Conservation (phyloP, 2,888 invertebrate genomes). For the Standfussiana lucernea region DNA sequence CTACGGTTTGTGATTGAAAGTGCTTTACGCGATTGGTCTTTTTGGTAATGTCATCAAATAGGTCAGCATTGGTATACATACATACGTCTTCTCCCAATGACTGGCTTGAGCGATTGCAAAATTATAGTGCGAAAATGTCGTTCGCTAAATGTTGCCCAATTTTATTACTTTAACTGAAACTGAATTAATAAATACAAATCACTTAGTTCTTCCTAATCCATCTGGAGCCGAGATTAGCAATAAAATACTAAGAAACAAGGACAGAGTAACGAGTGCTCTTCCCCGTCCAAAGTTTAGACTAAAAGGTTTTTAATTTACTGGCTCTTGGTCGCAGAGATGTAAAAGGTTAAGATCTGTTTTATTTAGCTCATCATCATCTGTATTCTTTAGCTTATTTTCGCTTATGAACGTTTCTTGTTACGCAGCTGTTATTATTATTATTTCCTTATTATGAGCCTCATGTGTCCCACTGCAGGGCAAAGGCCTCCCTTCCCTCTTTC, state of each 20-base stretch:
- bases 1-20: no score
- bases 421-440: no score
- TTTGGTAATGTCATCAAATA: no score
- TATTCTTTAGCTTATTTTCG: not conserved
- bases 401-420: no score
- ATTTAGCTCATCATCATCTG: not conserved
- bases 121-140: not conserved
- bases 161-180: not conserved
- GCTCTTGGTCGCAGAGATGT: not conserved
- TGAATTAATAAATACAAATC: conserved; percentile 25
- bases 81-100: not conserved
- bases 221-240: conserved; percentile 15
- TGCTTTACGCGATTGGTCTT: no score
- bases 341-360: not conserved
- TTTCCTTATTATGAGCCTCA: no score
- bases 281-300: conserved; percentile 30
- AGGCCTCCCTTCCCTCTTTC: no score
- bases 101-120: not conserved
- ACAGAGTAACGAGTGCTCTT: conserved; percentile 23
- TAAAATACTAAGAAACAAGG: conserved; percentile 23
- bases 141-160: not conserved
- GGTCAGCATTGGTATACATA: no score
- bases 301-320: conserved; percentile 58
- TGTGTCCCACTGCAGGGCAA: no score
- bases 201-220: not conserved